Base-by-base conservation (phyloP, 2,113 vertebrate genomes). In the Mandrillus leucophaeus region DNA sequence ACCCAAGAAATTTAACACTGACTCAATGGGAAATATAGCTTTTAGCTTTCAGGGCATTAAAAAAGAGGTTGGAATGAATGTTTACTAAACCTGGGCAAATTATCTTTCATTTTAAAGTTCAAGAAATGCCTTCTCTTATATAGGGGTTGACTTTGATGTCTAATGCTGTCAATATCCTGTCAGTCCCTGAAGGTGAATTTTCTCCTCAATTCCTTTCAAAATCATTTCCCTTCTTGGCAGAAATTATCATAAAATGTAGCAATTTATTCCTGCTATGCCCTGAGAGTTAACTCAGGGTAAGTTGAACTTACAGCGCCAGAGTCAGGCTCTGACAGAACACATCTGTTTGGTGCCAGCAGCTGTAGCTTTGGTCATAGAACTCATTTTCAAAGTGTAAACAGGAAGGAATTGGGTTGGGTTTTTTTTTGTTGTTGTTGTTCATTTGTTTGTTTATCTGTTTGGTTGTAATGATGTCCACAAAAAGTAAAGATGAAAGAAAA, bases 211-310 rank as follows among this genome's bases (percentile, higher is more conserved):
- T 95, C 82, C 66, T 83, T 94, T 97, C 90, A 98, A 95, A 98
- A 97, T 96, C 87, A 94, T 90, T 90, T 96, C 70, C 50, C 85
- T 95, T 94, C 80, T 93, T 50, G 93, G 94, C 93, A 90, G 55
- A 97, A 98, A 98, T 96, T 90, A 97, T 91, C 96, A 96, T 96
- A 98, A 98, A 98, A 78, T 61, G 85, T 86, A 94, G 78, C 96
- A 96, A 96, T 97, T 96, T 94, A 90, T 95, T 96, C 78, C 61
- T 93, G 30, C 70, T 94, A 93, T 90, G 78, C 68, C 90, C 59
- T 68, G 82, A 84, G 85, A 97, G 97, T 92, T 94, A 93, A 95
- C 59, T 96, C 93, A 52, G 40, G 72, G 48, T 91, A 86, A 95
- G 88, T 55, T 75, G 76, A 97, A 91, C 66, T 96, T 96, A 20